Base-by-base conservation (phyloP, 2,888 invertebrate genomes). In the Uropetala carovei region DNA sequence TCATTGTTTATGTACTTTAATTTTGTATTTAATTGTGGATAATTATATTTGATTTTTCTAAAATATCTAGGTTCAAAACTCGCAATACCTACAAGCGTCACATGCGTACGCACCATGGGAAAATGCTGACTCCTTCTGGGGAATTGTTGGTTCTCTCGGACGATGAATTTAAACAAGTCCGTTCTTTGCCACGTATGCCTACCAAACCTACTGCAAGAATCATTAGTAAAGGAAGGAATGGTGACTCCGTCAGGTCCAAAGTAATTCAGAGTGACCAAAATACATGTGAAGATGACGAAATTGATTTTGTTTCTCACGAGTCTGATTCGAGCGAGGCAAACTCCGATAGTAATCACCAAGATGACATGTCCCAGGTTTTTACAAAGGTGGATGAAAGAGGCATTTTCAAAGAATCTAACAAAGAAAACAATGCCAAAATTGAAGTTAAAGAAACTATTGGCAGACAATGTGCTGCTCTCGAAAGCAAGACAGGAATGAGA, bases 21-120 rank as follows among this genome's bases (percentile, higher is more conserved):
- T 75, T n/a, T 0, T 27, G 11, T 5, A 60, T 60, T 27, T 75
- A n/a, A 22, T 27, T 27, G 27, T 75, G 10, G 75, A 75, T 0
- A 10, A 27, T 14, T 5, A 5, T 27, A 75, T 75, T 75, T 75
- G 1, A 68, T 27, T 92, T 16, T 93, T 92, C 14, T 43, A 43
- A 43, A 43, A 43, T 43, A 43, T 43, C 43, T 93, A 95, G 96
- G 93, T 96, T 96, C 93, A 96, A 96, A 94, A 96, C 96, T 0
- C 94, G 96, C 59, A 96, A 96, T 94, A 96, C 96, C 0, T 96
- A 96, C 94, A 96, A 96, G 93, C 95, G 96, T 3, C 96, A 96
- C 93, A 94, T 96, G 92, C 96, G 96, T 93, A 96, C 96, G 8
- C 94, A 96, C 4, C 96, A 96, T 93, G 96, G 96, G 10, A 96